Conservation (phyloP, 2,797 vertebrate genomes). For the Euthynnus affinis region DNA sequence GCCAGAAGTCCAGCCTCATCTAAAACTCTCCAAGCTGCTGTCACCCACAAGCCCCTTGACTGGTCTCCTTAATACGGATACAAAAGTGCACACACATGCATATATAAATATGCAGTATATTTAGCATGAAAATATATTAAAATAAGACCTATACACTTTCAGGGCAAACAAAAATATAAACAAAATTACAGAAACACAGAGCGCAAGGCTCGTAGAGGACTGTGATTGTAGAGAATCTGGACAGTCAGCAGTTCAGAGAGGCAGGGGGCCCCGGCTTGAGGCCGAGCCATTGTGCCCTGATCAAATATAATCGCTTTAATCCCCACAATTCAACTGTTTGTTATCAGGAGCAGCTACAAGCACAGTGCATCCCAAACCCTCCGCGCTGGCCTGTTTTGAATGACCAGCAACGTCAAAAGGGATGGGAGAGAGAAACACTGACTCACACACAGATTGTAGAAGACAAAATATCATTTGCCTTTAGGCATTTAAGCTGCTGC, state of each 20-base stretch:
- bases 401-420: conserved; percentile 13
- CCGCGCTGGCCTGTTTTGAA: conserved; percentile 14
- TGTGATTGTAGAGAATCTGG: conserved; percentile 73
- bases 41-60: conserved; percentile 25
- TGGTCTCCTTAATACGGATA: conserved; percentile 12
- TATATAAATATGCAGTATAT: background rate
- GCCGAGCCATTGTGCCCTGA: conserved; percentile 74
- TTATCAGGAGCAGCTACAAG: conserved; percentile 70
- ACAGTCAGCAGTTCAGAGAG: conserved; percentile 81
- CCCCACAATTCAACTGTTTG: conserved; percentile 78
- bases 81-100: background rate
- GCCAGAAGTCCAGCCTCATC: conserved; percentile 32
- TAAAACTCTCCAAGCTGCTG: conserved; percentile 53
- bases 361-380: conserved; percentile 46
- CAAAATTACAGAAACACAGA: conserved; percentile 16
- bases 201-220: conserved; percentile 43
- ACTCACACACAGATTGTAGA: conserved; percentile 28
- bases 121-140: background rate
- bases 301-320: conserved; percentile 84
- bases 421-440: conserved; percentile 8
- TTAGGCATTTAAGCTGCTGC: background rate
- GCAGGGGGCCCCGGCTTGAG: conserved; percentile 73
- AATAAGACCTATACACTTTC: background rate
- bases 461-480: conserved; percentile 9
- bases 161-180: conserved; percentile 22